phyloP scores from a whole-genome alignment of 2,888 invertebrate genomes.

The Trachelus troglodyta region DNA sequence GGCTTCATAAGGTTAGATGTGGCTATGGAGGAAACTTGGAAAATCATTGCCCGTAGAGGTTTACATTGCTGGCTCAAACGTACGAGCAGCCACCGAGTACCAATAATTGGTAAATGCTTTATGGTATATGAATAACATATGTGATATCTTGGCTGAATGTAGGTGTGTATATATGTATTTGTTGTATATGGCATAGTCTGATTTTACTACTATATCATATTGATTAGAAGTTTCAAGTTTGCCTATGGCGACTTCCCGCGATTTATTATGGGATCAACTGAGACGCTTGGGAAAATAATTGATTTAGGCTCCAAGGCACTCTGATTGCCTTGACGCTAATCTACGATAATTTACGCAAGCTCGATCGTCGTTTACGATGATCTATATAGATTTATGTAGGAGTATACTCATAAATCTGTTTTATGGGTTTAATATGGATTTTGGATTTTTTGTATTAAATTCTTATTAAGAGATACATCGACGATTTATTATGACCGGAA shows the following conservation, averaged over 20 bases:
- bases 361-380: not conserved
- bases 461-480: not conserved
- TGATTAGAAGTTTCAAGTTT: not conserved
- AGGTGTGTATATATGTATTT: not conserved
- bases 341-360: not conserved
- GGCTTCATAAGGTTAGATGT: not conserved
- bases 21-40: not conserved
- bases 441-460: not conserved
- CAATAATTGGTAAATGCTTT: not conserved
- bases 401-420: no score
- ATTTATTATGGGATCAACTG: not conserved
- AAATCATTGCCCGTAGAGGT: not conserved
- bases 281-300: not conserved
- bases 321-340: not conserved
- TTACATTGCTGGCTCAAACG: not conserved
- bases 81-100: not conserved
- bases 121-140: not conserved
- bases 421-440: not conserved
- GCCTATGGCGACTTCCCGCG: not conserved
- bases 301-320: not conserved
- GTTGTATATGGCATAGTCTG: not conserved
- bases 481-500: not conserved
- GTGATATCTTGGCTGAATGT: not conserved
- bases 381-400: not conserved
- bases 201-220: not conserved